These are phyloP conservation scores for Yasuhikotakia modesta DNA, from an alignment of 2,797 vertebrate species.

Conservation along the genomic window DNA sequence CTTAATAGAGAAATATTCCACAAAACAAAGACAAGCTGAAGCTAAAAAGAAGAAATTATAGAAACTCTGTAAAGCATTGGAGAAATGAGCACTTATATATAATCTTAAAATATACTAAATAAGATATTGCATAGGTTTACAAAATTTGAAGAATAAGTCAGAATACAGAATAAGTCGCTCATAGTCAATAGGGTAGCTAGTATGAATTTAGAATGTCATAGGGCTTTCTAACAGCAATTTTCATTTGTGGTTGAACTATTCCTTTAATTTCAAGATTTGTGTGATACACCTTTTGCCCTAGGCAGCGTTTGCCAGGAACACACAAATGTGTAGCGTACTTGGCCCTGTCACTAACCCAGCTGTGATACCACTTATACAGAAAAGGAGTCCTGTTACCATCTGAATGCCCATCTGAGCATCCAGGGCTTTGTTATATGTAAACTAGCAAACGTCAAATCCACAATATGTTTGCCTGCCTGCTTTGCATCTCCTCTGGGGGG, in stretches of 20 bases:
- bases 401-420: constrained; percentile 52
- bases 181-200: background rate
- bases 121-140: background rate
- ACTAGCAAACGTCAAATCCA: constrained; percentile 62
- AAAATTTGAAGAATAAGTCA: too few species aligned
- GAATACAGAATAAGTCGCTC: background rate
- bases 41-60: constrained; percentile 49
- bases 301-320: constrained; percentile 19
- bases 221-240: background rate
- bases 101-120: constrained; percentile 8
- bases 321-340: constrained; percentile 13
- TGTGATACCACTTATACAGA: constrained; percentile 23
- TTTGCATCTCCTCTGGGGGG: constrained; percentile 44
- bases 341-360: constrained; percentile 45
- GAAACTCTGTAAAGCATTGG: constrained; percentile 11
- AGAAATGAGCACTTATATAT: background rate
- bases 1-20: constrained; percentile 74
- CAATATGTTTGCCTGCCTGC: constrained; percentile 62
- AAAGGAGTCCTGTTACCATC: constrained; percentile 40
- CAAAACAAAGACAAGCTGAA: constrained; percentile 62
- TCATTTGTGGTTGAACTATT: background rate
- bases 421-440: constrained; percentile 60
- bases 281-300: background rate
- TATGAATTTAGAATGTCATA: background rate
- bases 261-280: background rate